Percentiles rank a stretch among this genome's conserved stretches.
Conservation (phyloP, 1,140 invertebrate genomes). For the Neodiprion virginianus region DNA sequence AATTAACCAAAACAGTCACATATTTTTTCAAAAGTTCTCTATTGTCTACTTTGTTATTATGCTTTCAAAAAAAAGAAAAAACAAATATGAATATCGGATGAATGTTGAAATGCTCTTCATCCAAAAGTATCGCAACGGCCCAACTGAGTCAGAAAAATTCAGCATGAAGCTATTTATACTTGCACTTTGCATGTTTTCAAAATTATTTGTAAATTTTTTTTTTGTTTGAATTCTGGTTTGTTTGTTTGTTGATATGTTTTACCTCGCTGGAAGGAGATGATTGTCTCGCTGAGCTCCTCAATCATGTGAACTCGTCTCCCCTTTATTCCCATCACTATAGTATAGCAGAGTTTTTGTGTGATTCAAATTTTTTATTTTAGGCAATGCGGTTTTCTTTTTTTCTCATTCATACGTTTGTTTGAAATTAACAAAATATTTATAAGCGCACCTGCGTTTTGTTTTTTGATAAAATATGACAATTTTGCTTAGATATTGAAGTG, state of each 20-base stretch:
- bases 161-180: too few relatives aligned
- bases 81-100: too few relatives aligned
- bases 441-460: conserved; percentile 12
- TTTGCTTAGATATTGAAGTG: not conserved
- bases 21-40: too few relatives aligned
- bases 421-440: not conserved
- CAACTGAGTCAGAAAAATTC: too few relatives aligned
- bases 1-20: too few relatives aligned
- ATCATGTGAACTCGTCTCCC: conserved; percentile 96
- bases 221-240: conserved; percentile 36
- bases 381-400: not conserved
- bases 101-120: too few relatives aligned
- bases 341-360: conserved; percentile 34
- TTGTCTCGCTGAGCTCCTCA: conserved; percentile 95
- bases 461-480: conserved; percentile 9
- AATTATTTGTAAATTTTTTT: too few relatives aligned
- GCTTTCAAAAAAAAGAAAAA: too few relatives aligned
- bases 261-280: conserved; percentile 99
- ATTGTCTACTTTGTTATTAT: too few relatives aligned
- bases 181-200: too few relatives aligned
- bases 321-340: conserved; percentile 96
- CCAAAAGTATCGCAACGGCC: too few relatives aligned
- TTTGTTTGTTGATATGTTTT: conserved; percentile 55
- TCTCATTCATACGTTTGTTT: not conserved
- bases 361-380: conserved; percentile 49